phyloP scores from a whole-genome alignment of 2,113 vertebrate genomes.

The Brachyistius frenatus region DNA sequence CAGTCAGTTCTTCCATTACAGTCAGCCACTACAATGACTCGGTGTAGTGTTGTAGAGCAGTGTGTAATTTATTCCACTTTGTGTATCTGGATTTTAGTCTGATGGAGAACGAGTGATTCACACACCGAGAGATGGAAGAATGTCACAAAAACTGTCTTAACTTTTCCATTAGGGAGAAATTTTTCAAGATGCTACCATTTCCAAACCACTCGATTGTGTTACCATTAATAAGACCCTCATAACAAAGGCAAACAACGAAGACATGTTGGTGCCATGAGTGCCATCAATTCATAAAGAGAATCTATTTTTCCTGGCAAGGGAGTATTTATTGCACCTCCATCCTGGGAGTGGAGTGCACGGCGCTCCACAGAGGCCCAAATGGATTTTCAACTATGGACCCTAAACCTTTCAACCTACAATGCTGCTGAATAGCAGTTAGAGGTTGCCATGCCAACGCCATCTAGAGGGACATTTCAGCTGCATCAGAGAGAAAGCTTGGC shows the following conservation, averaged over 20 bases:
- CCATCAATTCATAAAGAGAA: slow-evolving; percentile 85
- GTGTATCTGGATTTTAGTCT: slow-evolving; percentile 39
- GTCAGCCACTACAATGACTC: neutral
- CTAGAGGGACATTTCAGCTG: slow-evolving; percentile 92
- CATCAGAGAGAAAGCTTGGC: slow-evolving; percentile 94
- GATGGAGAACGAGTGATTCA: slow-evolving; percentile 27
- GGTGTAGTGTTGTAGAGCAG: slow-evolving; percentile 29
- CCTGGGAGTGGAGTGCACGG: slow-evolving; percentile 77
- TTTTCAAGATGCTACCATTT: slow-evolving; percentile 47
- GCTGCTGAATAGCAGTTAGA: slow-evolving; percentile 95
- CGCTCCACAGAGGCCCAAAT: slow-evolving; percentile 93
- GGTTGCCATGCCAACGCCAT: slow-evolving; percentile 99
- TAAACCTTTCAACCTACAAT: slow-evolving; percentile 94
- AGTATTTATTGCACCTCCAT: slow-evolving; percentile 86
- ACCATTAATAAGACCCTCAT: slow-evolving; percentile 58
- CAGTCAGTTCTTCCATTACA: slow-evolving; percentile 11
- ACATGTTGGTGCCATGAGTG: slow-evolving; percentile 73
- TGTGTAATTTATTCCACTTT: slow-evolving; percentile 39
- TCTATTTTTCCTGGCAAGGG: slow-evolving; percentile 76
- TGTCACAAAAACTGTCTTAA: slow-evolving; percentile 36
- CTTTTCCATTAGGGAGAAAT: slow-evolving; percentile 54
- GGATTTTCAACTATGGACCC: slow-evolving; percentile 97
- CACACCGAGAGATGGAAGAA: slow-evolving; percentile 9
- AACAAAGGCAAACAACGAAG: slow-evolving; percentile 71
- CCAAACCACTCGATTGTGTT: slow-evolving; percentile 61